Base-by-base conservation (phyloP, 2,888 invertebrate species). In the Xestia ashworthii region DNA sequence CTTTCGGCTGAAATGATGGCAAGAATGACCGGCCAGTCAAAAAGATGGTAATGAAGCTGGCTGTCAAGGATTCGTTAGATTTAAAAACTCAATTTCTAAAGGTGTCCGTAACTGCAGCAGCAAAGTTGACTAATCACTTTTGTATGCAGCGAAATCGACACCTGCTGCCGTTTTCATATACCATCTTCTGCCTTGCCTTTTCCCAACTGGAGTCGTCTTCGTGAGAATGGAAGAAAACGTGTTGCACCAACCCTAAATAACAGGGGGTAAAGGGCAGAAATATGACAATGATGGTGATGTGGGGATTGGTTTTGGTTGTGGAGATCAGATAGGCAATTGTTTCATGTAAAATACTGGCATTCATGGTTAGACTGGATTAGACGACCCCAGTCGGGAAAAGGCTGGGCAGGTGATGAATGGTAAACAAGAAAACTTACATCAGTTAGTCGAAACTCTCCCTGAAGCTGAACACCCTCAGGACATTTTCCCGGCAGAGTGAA, bases 401-500 rank as follows among this genome's bases (percentile, higher is more conserved):
- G 6, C 60, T 60, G 8, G 32, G 16, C 8, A 25, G 25, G 25
- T 32, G n/a, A n/a, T 22, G 11, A 6, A n/a, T 53, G 5, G 22
- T 22, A 65, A 44, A 44, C 4, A 4, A 44, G 65, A 65, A 44
- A n/a, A 62, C 94, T 88, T 89, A 95, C 95, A 80, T 95, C 94
- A 41, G 91, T 91, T n/a, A 95, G 81, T 74, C 91, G 88, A 58
- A 95, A 95, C 76, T 94, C 88, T n/a, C 93, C 92, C 80, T 94
- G 91, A 41, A 93, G 82, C 46, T 88, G 85, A 1, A 95, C 91
- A 86, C 92, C 92, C 69, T 94, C 93, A 0, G 95, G 95, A 85
- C 95, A 95, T 86, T 93, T 92, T 32, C 95, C 95, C 0, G 93
- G 91, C 65, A 93, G 79, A 5, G 95, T 95, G 14, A 95, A 95